Evolutionary conservation across 2,797 vertebrate genomes (phyloP), one percentile per base, ranked within the genome.

Genomic region (Sebastolobus alascanus): DNA sequence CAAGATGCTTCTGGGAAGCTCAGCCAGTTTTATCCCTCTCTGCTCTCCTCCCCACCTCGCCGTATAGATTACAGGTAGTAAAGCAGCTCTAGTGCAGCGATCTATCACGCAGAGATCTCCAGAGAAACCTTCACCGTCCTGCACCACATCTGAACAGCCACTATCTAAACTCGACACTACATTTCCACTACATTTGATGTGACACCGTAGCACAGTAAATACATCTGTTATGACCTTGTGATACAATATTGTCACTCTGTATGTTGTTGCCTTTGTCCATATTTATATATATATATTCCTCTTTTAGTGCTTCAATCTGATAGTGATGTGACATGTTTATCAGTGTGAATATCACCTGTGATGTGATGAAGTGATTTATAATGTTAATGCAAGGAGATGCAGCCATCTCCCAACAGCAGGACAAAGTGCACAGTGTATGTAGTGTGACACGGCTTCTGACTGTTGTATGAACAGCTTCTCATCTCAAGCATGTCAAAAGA

Each of bases 131-230:
- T 40, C 16, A 43, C 68, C 68, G 40, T 88, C 72, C 81, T 83
- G 82, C 83, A 73, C 87, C 90, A 87, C 86, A 89, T 90, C 89
- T 89, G 84, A 92, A 90, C 91, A 89, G 92, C 91, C 92, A 72
- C 90, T 85, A 84, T 83, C 83, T 75, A 74, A 83, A 90, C 86
- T 83, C 75, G 7, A 82, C 85, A 84, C 86, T 50, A 87, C 90
- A 93, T 93, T 68, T 87, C 84, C 90, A 88, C 91, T 82, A 90
- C 92, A 94, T 94, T 91, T 87, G 89, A 89, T 93, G 90, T 94
- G 11, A 90, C 87, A 85, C 87, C 50, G 80, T 87, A 90, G 89
- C 85, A 83, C 79, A 93, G 83, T 92, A 80, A 68, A 68, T 55
- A 90, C 83, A 84, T 93, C 79, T 79, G 86, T 92, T 87, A 76